phyloP scores from a whole-genome alignment of 1,140 invertebrate genomes.

The Trypoxylus dichotomus region DNA sequence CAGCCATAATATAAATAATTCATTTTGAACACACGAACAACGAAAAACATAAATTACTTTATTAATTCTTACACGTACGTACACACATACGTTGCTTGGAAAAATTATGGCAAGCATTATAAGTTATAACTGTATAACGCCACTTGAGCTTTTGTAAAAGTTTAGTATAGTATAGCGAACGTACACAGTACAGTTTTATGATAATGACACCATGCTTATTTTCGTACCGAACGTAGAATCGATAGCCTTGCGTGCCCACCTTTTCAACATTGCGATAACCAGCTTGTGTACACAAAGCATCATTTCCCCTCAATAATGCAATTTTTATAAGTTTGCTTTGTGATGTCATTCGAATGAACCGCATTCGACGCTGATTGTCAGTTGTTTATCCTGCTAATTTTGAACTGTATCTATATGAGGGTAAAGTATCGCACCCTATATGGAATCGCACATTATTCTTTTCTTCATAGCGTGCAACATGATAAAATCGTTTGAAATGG shows the following conservation, averaged over 20 bases:
- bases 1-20: background rate
- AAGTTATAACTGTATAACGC: no score
- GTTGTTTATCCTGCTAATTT: no score
- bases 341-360: background rate
- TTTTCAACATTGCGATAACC: background rate
- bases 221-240: background rate
- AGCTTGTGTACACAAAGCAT: background rate
- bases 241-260: background rate
- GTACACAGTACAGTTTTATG: no score
- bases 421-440: no score
- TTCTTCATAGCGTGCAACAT: no score
- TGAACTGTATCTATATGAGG: no score
- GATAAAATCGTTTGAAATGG: no score
- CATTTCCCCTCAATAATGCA: background rate
- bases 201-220: background rate
- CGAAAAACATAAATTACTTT: background rate
- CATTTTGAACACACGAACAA: background rate
- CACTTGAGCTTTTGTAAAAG: background rate
- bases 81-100: no score
- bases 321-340: background rate
- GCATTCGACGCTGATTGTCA: no score
- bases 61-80: background rate
- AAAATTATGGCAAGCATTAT: no score
- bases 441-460: no score
- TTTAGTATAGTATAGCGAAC: no score